Evolutionary conservation across 2,888 invertebrate species (phyloP), one percentile per base, ranked within the genome.

Genomic region (Bellardia pandia): DNA sequence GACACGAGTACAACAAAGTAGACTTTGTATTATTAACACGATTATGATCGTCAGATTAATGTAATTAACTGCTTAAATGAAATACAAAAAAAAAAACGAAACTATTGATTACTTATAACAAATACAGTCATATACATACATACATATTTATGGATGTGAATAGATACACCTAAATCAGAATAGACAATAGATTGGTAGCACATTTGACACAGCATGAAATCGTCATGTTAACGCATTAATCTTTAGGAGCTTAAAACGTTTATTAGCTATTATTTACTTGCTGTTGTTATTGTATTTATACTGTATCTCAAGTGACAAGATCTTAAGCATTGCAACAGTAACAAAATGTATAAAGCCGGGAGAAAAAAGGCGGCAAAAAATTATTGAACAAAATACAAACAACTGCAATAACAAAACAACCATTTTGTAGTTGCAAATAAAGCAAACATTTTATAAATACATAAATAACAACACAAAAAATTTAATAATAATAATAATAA

Each of bases 141-240:
- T 58, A 30, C 30, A n/a, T 48, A 66, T 13, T 23, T 13, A n/a
- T 66, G n/a, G 16, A 16, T n/a, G 11, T 48, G 13, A 2, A 48
- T 23, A 23, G 23, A 48, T 48, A n/a, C 3, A 23, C 33, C 89
- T 88, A 89, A 90, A 89, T 56, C 14, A 30, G 33, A 53, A 72
- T 3, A 72, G 33, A 82, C 82, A 84, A 84, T 84, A 13, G 72
- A 56, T 66, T 75, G 85, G 88, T 85, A 85, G 88, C 87, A 80
- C 53, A 80, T 83, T 86, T 84, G 86, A 80, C 88, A 77, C 85
- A 87, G 88, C 88, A 85, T 79, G 86, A 86, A 78, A 83, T 86
- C 80, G 86, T 83, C 86, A 88, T 88, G 89, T 86, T 89, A 89
- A 90, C 89, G 91, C 92, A 91, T 91, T 91, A 89, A 91, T 91